Base-by-base conservation (phyloP, 2,888 invertebrate species). In the Stenodera caucasica region DNA sequence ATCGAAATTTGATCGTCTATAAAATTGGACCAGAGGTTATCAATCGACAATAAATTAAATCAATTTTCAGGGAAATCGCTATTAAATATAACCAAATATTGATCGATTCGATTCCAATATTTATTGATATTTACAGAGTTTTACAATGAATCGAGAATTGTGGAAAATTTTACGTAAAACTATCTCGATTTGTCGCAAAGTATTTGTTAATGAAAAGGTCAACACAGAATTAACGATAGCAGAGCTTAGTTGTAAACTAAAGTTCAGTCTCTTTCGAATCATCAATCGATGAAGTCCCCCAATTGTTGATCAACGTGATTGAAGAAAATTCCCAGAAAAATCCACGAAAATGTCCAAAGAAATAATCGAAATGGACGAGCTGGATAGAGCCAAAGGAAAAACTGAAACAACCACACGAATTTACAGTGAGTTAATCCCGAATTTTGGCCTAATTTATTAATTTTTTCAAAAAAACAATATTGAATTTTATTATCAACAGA, bases 301-400 rank as follows among this genome's bases (percentile, higher is more conserved):
- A 23, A 45, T 12, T 23, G 23, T 23, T 45, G 11, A 45, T 18
- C 2, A 40, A 18, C 3, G 5, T 11, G 1, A 18, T 4, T 9
- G 2, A 3, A 21, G 8, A 45, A 21, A 9, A 18, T 40, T 40
- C 21, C 11, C 11, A 18, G 4, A 18, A 21, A 45, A 23, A n/a
- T 23, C 21, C 21, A 45, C 21, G 6, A 6, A 45, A 45, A 60
- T 60, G 40, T 58, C 58, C 11, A 58, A 58, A 45, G 58, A 58
- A 32, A 53, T 53, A 2, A 52, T 55, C 29, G 60, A 60, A 32
- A 12, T 60, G 23, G 45, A 52, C 4, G 12, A 26, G 29, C 4
- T 60, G 33, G 60, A 55, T 15, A 60, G 55, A 9, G 55, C 7
- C 12, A n/a, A 29, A 6, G 15, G 12, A 2, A 33, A 50, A 7